These are phyloP conservation scores for Decapterus maruadsi DNA, from an alignment of 2,797 vertebrate genomes.

Conservation along the genomic window DNA sequence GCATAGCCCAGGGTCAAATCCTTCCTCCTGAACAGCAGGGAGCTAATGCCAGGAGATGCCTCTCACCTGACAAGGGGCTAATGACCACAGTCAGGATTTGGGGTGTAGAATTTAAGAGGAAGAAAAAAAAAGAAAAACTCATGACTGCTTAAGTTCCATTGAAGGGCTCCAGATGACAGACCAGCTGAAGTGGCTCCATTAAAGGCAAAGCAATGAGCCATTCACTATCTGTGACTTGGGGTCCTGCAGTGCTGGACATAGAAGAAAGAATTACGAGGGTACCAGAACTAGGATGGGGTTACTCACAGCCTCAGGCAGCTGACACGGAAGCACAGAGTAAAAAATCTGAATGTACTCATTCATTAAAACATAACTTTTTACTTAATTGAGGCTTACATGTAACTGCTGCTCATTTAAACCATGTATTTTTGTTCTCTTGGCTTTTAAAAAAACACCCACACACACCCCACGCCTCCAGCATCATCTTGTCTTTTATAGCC, in stretches of 20 bases:
- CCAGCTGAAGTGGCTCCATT: neutral
- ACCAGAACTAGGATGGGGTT: conserved; percentile 15
- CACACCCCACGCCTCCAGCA: neutral
- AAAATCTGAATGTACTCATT: conserved; percentile 22
- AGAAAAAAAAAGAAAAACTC: neutral
- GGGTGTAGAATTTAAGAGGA: neutral
- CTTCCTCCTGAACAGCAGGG: conserved; percentile 14
- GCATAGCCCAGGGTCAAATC: conserved; percentile 33
- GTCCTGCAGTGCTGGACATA: conserved; percentile 17
- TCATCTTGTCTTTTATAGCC: neutral
- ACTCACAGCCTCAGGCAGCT: conserved; percentile 25
- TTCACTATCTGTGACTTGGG: conserved; percentile 7
- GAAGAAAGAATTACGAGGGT: conserved; percentile 9
- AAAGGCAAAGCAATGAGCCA: conserved; percentile 20
- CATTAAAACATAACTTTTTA: conserved; percentile 15
- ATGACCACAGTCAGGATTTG: conserved; percentile 21
- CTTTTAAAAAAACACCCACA: conserved; percentile 14
- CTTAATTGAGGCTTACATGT: conserved; percentile 6
- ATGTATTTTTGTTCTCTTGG: neutral
- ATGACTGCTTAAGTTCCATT: conserved; percentile 9
- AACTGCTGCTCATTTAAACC: neutral
- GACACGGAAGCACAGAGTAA: conserved; percentile 2
- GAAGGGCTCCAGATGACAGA: conserved; percentile 8
- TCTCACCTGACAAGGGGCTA: conserved; percentile 44
- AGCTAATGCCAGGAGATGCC: conserved; percentile 36